These are phyloP conservation scores for Aphrophora alni DNA, from an alignment of 2,888 invertebrate species.

Conservation along the genomic window DNA sequence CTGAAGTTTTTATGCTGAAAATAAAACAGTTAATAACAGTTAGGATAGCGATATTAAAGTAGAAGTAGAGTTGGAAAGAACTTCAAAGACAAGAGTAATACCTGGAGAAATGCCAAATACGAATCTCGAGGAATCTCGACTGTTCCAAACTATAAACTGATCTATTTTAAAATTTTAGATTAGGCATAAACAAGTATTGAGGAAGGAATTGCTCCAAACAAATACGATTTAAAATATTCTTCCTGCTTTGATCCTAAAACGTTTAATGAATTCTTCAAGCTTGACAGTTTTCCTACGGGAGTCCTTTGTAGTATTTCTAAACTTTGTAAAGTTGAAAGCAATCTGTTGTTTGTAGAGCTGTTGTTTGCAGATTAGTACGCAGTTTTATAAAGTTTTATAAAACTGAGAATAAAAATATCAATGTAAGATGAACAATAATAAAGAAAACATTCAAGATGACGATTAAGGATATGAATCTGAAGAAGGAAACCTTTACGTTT, in stretches of 20 bases:
- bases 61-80: background rate
- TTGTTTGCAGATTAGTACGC: slow-evolving; percentile 14
- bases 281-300: slow-evolving; percentile 23
- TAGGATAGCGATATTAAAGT: slow-evolving; percentile 2
- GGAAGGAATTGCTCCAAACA: slow-evolving; percentile 24
- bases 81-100: slow-evolving; percentile 10
- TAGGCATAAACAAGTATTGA: slow-evolving; percentile 21
- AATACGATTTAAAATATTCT: slow-evolving; percentile 17
- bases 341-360: slow-evolving; percentile 11
- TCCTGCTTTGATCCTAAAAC: slow-evolving; percentile 28
- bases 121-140: background rate
- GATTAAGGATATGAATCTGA: no score
- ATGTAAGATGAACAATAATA: background rate
- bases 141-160: background rate
- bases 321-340: slow-evolving; percentile 28
- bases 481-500: no score
- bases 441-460: no score
- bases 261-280: slow-evolving; percentile 12
- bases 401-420: slow-evolving; percentile 1
- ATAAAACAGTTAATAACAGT: background rate
- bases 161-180: slow-evolving; percentile 23
- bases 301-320: slow-evolving; percentile 22
- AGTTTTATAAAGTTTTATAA: slow-evolving; percentile 7
- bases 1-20: no score
- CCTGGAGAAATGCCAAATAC: background rate